Evolutionary conservation across 2,888 invertebrate species (phyloP), one percentile per base, ranked within the genome.

Genomic region (Sinodicranocentrus sp.): DNA sequence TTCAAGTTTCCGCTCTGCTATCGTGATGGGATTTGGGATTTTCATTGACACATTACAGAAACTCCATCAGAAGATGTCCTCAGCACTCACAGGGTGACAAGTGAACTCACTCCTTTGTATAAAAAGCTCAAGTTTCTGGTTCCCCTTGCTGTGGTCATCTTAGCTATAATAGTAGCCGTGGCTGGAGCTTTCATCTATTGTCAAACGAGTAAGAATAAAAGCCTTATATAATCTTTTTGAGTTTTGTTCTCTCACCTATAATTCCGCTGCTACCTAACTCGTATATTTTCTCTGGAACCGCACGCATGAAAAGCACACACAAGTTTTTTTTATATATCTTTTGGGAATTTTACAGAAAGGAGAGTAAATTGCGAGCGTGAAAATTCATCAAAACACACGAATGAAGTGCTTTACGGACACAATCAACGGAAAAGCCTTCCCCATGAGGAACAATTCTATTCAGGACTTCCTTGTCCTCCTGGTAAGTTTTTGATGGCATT

Each of bases 81-180:
- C n/a, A 84, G 84, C 43, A 88, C 86, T 43, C 85, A 88, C 79
- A 87, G 82, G 79, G 88, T 88, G 48, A 85, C 86, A 28, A 85
- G 82, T 71, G 84, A 88, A 67, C 79, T 86, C 67, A 83, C 84
- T 23, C 87, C 88, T 15, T 79, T 88, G 70, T 88, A 87, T 73
- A 82, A 80, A 26, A 88, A 87, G 52, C 76, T 88, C 25, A 87
- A 87, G 17, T 70, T 86, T 23, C 82, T 88, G 15, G 84, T 88
- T 21, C 88, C 88, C 2, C 39, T 85, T 15, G 59, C 85, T 21
- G 84, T 87, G 17, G 84, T 86, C 33, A 59, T 82, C 2, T 71
- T 88, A 1, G 88, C 86, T 0, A 52, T 86, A 0, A 71, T 86
- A 21, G 86, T 84, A 39, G 84, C 88, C n/a, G 70, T 70, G 3